Conservation (phyloP, 1,140 invertebrate species). For the Diuraphis noxia region DNA sequence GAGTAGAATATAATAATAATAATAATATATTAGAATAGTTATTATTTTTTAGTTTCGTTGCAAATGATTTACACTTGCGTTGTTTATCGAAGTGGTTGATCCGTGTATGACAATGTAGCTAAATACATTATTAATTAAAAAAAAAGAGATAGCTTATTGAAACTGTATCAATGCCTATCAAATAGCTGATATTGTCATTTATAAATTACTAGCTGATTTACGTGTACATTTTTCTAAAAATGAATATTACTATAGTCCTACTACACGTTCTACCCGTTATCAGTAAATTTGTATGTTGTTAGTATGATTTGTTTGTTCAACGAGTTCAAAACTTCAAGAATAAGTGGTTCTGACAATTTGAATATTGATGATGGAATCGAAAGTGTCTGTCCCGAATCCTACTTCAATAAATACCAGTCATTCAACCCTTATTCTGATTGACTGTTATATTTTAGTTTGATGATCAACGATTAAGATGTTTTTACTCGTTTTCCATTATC, state of each 20-base stretch:
- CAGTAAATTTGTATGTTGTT: not conserved
- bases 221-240: not conserved
- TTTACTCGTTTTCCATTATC: not conserved
- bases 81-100: not conserved
- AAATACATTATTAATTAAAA: not conserved
- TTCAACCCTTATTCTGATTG: not conserved
- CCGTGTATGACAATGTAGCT: not conserved
- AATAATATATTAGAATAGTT: not conserved
- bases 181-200: too few relatives aligned
- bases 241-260: not conserved
- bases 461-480: not conserved
- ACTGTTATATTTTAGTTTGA: not conserved
- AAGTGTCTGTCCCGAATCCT: not conserved
- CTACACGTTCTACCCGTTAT: not conserved
- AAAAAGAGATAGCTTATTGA: too few relatives aligned
- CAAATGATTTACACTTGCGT: not conserved
- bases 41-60: not conserved
- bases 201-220: too few relatives aligned
- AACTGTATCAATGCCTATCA: not conserved
- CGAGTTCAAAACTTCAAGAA: not conserved
- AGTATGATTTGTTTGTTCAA: not conserved
- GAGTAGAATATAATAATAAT: not conserved
- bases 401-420: not conserved
- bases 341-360: not conserved
- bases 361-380: not conserved